These are phyloP conservation scores for Nycticebus coucang DNA, from an alignment of 2,113 vertebrate genomes.

Conservation along the genomic window DNA sequence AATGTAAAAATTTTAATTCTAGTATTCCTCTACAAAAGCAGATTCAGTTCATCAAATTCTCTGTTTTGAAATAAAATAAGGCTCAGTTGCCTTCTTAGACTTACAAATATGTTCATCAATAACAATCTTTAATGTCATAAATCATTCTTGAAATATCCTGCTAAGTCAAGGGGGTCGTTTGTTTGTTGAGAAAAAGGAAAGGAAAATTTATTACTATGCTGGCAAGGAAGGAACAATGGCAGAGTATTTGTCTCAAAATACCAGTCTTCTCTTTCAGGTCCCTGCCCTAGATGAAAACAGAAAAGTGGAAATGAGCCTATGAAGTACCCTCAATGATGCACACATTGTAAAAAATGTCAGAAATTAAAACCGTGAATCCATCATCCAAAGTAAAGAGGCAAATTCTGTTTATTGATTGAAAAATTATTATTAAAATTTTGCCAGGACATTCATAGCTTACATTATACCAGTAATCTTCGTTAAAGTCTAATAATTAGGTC, in stretches of 20 bases:
- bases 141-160: neutral
- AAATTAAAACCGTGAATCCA: too few relatives aligned
- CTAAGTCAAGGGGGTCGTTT: neutral
- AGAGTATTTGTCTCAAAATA: too few relatives aligned
- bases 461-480: neutral
- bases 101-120: neutral
- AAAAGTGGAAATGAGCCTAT: too few relatives aligned
- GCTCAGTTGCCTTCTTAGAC: neutral
- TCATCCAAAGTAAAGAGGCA: too few relatives aligned
- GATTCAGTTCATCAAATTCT: neutral
- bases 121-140: neutral
- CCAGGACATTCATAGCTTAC: neutral
- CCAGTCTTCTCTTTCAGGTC: too few relatives aligned
- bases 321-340: too few relatives aligned
- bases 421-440: neutral
- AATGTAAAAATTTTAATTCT: neutral
- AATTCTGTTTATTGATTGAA: neutral
- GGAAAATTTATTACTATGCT: too few relatives aligned
- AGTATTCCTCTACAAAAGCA: neutral
- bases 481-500: slow-evolving; percentile 52
- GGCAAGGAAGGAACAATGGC: too few relatives aligned
- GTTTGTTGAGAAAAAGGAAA: too few relatives aligned
- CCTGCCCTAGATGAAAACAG: too few relatives aligned
- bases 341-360: too few relatives aligned
- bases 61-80: neutral